Percentiles rank a stretch among this genome's conserved stretches.
Evolutionary conservation across 2,113 vertebrate species (phyloP).

Genomic region (Hylia prasina): DNA sequence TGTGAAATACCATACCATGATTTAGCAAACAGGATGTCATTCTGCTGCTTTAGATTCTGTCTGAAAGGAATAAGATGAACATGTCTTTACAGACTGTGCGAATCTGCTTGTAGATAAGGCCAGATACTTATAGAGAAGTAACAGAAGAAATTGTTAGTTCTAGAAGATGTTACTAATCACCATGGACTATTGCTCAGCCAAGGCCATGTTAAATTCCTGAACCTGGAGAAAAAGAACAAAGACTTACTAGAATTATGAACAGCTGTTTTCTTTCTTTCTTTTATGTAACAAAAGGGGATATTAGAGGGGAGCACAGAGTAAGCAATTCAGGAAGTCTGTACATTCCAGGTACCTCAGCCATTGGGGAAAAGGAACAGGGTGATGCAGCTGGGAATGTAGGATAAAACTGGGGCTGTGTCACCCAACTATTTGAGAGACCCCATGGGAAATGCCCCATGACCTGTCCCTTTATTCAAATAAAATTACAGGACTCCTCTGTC

Average conservation of each 20-base stretch:
- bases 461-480: neutral
- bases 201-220: neutral
- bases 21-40: neutral
- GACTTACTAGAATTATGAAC: neutral
- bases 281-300: neutral
- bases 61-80: neutral
- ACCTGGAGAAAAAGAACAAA: neutral
- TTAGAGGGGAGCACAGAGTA: neutral
- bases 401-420: neutral
- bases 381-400: rapidly evolving
- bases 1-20: neutral
- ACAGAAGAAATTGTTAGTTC: neutral
- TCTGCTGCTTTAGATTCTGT: neutral
- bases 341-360: neutral
- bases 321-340: neutral
- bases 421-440: neutral
- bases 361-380: neutral
- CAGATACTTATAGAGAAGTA: neutral
- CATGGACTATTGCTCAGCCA: neutral
- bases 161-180: neutral
- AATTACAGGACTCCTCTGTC: neutral
- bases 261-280: neutral
- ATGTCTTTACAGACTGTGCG: neutral
- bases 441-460: neutral
- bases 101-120: neutral